These are phyloP conservation scores for Zosterops borbonicus DNA, from an alignment of 2,113 vertebrate species.

Conservation along the genomic window DNA sequence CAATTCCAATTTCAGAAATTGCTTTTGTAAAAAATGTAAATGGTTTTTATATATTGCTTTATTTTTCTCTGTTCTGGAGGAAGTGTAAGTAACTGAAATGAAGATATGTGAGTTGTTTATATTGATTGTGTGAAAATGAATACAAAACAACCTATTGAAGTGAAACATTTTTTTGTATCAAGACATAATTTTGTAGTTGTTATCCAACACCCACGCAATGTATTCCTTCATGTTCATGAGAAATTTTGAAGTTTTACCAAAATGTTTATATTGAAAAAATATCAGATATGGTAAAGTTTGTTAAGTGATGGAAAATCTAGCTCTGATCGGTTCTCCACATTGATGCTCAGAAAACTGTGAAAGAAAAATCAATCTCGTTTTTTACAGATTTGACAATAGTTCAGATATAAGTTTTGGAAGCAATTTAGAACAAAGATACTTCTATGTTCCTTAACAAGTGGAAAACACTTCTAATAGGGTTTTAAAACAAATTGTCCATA, in stretches of 20 bases:
- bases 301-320: not conserved
- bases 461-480: not conserved
- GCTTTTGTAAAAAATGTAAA: not conserved
- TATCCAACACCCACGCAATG: rapidly evolving
- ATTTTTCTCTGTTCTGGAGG: not conserved
- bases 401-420: not conserved
- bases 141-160: not conserved
- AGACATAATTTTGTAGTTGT: not conserved
- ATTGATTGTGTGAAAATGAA: not conserved
- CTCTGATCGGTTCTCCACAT: not conserved
- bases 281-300: not conserved
- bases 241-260: not conserved
- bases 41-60: not conserved
- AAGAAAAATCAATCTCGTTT: not conserved
- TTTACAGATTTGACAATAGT: not conserved
- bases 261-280: not conserved
- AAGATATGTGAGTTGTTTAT: not conserved
- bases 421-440: not conserved
- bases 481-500: not conserved
- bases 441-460: not conserved
- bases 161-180: not conserved
- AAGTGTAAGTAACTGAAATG: not conserved
- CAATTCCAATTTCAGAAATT: not conserved
- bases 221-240: not conserved
- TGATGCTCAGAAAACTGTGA: not conserved